Percentiles rank a stretch among this genome's conserved stretches.
These are phyloP conservation scores for Melieria picta DNA, from an alignment of 2,888 invertebrate genomes.

Conservation along the genomic window DNA sequence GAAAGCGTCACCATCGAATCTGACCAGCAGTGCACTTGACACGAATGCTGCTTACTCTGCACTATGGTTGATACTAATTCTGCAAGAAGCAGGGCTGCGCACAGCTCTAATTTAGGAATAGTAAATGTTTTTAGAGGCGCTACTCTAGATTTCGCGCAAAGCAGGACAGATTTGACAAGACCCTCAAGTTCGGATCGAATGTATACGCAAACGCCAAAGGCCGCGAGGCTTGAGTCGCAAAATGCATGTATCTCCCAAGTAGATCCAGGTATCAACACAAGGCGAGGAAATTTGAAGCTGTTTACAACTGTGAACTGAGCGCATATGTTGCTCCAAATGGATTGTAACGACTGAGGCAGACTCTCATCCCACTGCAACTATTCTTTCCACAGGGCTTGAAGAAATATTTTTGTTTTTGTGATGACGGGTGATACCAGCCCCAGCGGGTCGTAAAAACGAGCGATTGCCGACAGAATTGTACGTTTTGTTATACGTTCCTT, in stretches of 20 bases:
- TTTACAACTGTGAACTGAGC: conserved; percentile 1
- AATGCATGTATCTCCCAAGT: neutral
- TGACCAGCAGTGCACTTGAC: conserved; percentile 1
- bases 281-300: conserved; percentile 15
- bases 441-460: conserved; percentile 5
- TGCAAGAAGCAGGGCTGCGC: conserved; percentile 5
- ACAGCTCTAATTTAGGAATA: neutral
- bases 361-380: neutral
- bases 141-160: neutral
- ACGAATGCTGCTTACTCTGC: neutral
- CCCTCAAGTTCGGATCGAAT: neutral
- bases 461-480: neutral
- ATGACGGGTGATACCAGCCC: neutral
- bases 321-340: neutral
- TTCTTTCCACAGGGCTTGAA: neutral
- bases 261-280: neutral
- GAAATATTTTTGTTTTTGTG: conserved; percentile 1
- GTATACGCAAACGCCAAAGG: neutral
- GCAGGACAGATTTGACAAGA: neutral
- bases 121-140: neutral
- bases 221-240: neutral
- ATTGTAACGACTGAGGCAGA: conserved; percentile 1
- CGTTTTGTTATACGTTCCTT: neutral
- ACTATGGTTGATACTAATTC: neutral
- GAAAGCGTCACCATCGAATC: conserved; percentile 1